Base-by-base conservation (phyloP, 2,888 invertebrate species). In the Zootermopsis nevadensis region DNA sequence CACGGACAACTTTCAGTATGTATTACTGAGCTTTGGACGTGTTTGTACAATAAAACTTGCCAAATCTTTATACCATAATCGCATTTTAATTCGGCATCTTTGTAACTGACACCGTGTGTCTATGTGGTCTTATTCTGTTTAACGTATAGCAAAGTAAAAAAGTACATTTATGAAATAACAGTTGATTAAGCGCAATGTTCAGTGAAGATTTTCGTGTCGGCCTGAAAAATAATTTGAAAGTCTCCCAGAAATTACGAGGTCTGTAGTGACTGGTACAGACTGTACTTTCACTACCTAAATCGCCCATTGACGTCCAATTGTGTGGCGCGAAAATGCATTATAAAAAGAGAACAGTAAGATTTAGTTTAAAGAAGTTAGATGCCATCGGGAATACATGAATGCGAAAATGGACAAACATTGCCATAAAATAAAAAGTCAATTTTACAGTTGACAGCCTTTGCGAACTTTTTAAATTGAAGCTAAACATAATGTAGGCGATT, bases 381-480 rank as follows among this genome's bases (percentile, higher is more conserved):
- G 74, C 74, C 74, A 74, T 38, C 74, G n/a, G 24, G 74, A 22
- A 74, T 74, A n/a, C 38, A n/a, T n/a, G n/a, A n/a, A 42, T 74
- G 35, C 74, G 31, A 74, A 42, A 74, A 74, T 74, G 38, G 42
- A n/a, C 38, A 42, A 38, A 22, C 74, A 42, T 74, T 74, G 42
- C 74, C 74, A 74, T 74, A 74, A 74, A 74, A 74, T 74, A 74
- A 38, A 72, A 72, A 74, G 74, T 42, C 74, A 74, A 74, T 74
- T 74, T 74, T 74, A 74, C 74, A 74, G 74, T 74, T 42, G 74
- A 74, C 74, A 74, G 42, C 74, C 33, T 74, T 74, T 74, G 42
- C 33, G 74, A 74, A 74, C 74, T 42, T 74, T 72, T 60, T 74
- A n/a, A 74, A 74, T 74, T 74, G 74, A 74, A 38, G 33, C 33